Conservation (phyloP, 2,888 invertebrate species). For the Himalopsyche anomala region DNA sequence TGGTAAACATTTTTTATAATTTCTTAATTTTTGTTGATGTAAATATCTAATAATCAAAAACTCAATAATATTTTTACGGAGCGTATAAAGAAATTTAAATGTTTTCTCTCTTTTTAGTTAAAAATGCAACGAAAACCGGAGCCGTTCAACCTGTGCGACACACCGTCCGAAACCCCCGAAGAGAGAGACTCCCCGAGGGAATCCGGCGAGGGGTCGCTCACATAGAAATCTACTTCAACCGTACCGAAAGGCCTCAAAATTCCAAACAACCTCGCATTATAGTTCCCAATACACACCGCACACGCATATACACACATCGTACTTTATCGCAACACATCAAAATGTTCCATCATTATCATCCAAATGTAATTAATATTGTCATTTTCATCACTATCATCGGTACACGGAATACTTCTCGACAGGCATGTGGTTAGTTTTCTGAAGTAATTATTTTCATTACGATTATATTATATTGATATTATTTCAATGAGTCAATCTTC, state of each 20-base stretch:
- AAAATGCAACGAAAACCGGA: conserved; percentile 1
- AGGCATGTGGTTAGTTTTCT: conserved; percentile 9
- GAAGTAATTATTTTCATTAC: too few species aligned
- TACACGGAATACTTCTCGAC: conserved; percentile 20
- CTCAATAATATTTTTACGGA: too few species aligned
- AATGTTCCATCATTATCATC: conserved; percentile 19
- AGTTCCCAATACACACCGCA: conserved; percentile 13
- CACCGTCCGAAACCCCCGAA: conserved; percentile 4
- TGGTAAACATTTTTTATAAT: too few species aligned
- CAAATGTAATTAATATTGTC: conserved; percentile 25
- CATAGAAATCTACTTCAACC: conserved; percentile 14
- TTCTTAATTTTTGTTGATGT: too few species aligned
- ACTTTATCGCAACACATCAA: not conserved
- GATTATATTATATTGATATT: too few species aligned
- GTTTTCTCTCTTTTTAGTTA: not conserved
- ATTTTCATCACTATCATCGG: conserved; percentile 15
- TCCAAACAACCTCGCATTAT: conserved; percentile 22
- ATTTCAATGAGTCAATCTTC: too few species aligned
- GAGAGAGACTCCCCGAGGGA: conserved; percentile 2
- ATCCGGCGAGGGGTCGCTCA: not conserved
- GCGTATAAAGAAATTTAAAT: not conserved
- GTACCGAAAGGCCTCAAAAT: conserved; percentile 24
- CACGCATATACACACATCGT: not conserved
- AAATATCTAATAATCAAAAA: too few species aligned
- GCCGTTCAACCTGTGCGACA: conserved; percentile 1